phyloP scores from a whole-genome alignment of 2,797 vertebrate genomes.

The Margarornis squamiger region DNA sequence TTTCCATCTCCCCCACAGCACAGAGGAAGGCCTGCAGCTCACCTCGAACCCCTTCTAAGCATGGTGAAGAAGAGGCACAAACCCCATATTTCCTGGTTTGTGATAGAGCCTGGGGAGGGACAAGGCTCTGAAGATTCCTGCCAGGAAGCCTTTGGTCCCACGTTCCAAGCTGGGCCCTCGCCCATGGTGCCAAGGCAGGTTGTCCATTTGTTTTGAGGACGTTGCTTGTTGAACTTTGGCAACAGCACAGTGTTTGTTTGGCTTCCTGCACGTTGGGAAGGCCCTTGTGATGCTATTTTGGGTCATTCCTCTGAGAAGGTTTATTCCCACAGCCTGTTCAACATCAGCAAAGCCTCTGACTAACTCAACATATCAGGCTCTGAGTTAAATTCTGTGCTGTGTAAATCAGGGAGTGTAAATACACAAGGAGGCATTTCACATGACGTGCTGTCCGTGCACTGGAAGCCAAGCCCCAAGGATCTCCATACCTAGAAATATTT shows the following conservation, averaged over 20 bases:
- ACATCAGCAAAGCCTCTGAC: background rate
- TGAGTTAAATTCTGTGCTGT: background rate
- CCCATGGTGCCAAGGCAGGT: background rate
- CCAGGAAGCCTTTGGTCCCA: background rate
- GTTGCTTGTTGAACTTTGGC: background rate
- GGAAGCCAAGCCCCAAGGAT: background rate
- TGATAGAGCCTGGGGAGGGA: background rate
- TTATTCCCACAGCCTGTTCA: background rate
- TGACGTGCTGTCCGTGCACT: rapidly evolving
- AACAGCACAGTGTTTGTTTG: background rate
- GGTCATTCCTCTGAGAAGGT: background rate
- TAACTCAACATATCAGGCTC: background rate
- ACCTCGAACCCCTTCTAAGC: background rate
- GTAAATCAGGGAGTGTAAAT: background rate
- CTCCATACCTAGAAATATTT: background rate
- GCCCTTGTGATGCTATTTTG: background rate
- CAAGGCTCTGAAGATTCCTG: background rate
- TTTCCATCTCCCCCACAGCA: background rate
- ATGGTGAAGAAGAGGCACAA: background rate
- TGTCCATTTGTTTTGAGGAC: background rate
- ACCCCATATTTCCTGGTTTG: background rate
- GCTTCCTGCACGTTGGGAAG: background rate
- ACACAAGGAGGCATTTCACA: background rate
- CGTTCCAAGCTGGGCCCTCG: background rate
- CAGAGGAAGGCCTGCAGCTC: background rate